These are phyloP conservation scores for Megathymus violae DNA, from an alignment of 1,140 invertebrate genomes.

Conservation along the genomic window DNA sequence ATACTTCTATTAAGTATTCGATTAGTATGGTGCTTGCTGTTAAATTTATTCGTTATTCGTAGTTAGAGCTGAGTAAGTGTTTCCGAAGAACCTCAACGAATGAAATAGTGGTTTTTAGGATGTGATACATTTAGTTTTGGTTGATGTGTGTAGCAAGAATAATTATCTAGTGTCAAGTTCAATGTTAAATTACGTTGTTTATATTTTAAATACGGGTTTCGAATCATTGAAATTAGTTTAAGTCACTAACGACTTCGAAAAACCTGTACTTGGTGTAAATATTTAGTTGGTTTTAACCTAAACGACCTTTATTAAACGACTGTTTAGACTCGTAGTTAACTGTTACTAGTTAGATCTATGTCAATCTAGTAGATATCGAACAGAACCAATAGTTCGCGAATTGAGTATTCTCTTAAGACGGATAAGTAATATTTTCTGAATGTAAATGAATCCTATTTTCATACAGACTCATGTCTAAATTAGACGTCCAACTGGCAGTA, in stretches of 20 bases:
- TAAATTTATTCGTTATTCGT: slow-evolving; percentile 68
- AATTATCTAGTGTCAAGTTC: slow-evolving; percentile 56
- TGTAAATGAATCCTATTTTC: slow-evolving; percentile 79
- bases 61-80: slow-evolving; percentile 51
- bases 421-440: slow-evolving; percentile 79
- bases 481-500: slow-evolving; percentile 71
- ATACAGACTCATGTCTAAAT: slow-evolving; percentile 72
- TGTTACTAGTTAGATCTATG: slow-evolving; percentile 67
- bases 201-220: slow-evolving; percentile 69
- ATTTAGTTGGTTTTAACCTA: slow-evolving; percentile 52
- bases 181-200: slow-evolving; percentile 62
- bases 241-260: slow-evolving; percentile 62
- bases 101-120: slow-evolving; percentile 45
- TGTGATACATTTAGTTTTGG: slow-evolving; percentile 55
- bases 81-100: slow-evolving; percentile 68
- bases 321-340: slow-evolving; percentile 70
- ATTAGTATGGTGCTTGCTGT: slow-evolving; percentile 78
- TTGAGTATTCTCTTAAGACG: slow-evolving; percentile 69
- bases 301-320: slow-evolving; percentile 62
- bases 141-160: slow-evolving; percentile 49
- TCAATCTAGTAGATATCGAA: slow-evolving; percentile 62
- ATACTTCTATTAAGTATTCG: slow-evolving; percentile 63
- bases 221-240: slow-evolving; percentile 73
- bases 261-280: slow-evolving; percentile 61
- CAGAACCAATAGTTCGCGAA: slow-evolving; percentile 73